phyloP scores from a whole-genome alignment of 2,888 invertebrate genomes.

The Clivina fossor region DNA sequence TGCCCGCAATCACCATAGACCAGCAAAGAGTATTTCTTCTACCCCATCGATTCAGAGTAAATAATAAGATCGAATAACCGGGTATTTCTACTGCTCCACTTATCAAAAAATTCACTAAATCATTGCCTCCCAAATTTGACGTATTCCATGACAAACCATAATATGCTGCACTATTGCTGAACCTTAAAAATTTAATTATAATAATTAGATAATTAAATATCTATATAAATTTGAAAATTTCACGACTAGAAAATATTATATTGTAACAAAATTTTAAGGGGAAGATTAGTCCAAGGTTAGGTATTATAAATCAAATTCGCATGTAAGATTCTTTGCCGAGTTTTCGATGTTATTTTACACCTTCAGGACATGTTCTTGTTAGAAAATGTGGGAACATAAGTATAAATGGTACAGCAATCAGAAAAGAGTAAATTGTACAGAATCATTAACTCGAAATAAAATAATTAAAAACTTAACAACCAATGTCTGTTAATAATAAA shows the following conservation, averaged over 20 bases:
- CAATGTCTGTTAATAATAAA: no score
- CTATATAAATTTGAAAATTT: no score
- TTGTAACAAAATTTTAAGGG: neutral
- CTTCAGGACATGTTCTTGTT: no score
- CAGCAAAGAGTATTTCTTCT: slow-evolving; percentile 68
- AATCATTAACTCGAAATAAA: slow-evolving; percentile 4
- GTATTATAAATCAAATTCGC: neutral
- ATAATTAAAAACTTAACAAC: slow-evolving; percentile 9
- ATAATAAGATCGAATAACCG: slow-evolving; percentile 65
- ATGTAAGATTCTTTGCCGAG: no score
- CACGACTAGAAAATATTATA: neutral
- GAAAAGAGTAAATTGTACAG: slow-evolving; percentile 20
- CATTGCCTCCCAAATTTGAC: slow-evolving; percentile 69
- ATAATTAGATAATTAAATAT: no score
- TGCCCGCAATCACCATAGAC: slow-evolving; percentile 66
- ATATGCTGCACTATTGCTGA: slow-evolving; percentile 75
- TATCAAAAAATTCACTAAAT: slow-evolving; percentile 71
- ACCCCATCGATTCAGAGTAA: slow-evolving; percentile 71
- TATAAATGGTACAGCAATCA: neutral
- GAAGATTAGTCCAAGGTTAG: no score
- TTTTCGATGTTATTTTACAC: no score
- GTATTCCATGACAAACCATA: slow-evolving; percentile 79
- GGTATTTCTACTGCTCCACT: slow-evolving; percentile 77
- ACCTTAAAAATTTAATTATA: slow-evolving; percentile 66
- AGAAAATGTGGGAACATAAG: neutral